These are phyloP conservation scores for Pachyuromys duprasi DNA, from an alignment of 2,797 vertebrate genomes.

Conservation along the genomic window DNA sequence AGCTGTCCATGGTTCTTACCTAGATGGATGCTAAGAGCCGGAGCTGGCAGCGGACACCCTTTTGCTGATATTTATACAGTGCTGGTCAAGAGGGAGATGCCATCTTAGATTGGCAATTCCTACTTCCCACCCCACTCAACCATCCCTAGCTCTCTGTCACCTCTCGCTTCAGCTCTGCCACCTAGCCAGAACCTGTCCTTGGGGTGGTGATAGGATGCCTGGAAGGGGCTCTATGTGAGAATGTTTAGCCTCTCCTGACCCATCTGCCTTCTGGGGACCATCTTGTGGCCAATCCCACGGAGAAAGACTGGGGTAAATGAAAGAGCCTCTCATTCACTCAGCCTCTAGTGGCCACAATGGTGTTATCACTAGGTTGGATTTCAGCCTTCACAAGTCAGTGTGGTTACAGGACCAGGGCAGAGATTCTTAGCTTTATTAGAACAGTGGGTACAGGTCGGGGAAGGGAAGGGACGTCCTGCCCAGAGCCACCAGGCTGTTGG, in stretches of 20 bases:
- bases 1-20: background rate
- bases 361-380: background rate
- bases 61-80: slow-evolving; percentile 48
- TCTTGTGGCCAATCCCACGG: background rate
- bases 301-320: background rate
- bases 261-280: background rate
- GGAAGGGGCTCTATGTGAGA: background rate
- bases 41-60: background rate
- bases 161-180: slow-evolving; percentile 9
- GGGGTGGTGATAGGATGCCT: background rate
- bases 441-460: background rate
- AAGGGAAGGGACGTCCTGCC: background rate
- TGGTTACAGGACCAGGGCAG: background rate
- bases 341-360: background rate
- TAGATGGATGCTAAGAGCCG: slow-evolving; percentile 34
- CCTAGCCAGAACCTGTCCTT: background rate
- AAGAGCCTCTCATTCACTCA: background rate
- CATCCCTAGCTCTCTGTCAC: background rate
- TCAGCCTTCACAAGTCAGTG: slow-evolving; percentile 3
- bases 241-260: background rate
- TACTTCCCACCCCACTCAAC: background rate
- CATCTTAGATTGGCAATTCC: background rate
- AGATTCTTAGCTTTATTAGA: background rate
- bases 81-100: slow-evolving; percentile 20
- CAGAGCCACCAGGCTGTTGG: slow-evolving; percentile 29